Evolutionary conservation across 2,888 invertebrate species (phyloP).

Genomic region (Acleris emargana): DNA sequence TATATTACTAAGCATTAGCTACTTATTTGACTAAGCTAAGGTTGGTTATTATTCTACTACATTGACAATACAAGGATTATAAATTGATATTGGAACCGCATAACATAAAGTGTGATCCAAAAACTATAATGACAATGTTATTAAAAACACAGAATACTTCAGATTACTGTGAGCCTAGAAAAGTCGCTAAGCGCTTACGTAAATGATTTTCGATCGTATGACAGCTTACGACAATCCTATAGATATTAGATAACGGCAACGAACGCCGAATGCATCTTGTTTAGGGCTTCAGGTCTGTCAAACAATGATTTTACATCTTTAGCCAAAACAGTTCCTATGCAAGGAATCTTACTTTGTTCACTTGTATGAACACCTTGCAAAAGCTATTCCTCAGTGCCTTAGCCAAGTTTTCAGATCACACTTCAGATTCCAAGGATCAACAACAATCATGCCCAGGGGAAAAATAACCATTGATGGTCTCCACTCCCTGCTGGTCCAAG

Average conservation of each 20-base stretch:
- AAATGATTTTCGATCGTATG: too few relatives aligned
- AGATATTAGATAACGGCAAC: too few relatives aligned
- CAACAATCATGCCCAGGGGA: slow-evolving; percentile 25
- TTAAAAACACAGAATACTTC: too few relatives aligned
- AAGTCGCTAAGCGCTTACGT: too few relatives aligned
- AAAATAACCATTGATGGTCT: slow-evolving; percentile 47
- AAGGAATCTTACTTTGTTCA: background rate
- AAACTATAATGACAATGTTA: background rate
- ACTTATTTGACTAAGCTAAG: too few relatives aligned
- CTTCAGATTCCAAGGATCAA: background rate
- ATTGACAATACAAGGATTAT: too few relatives aligned
- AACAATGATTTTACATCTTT: background rate
- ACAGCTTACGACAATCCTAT: too few relatives aligned
- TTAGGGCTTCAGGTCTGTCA: background rate
- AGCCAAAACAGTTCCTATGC: background rate
- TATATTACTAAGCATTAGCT: too few relatives aligned
- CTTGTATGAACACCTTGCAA: background rate
- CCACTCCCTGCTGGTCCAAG: slow-evolving; percentile 42
- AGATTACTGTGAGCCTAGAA: too few relatives aligned
- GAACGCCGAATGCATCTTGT: too few relatives aligned
- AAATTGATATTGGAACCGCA: too few relatives aligned
- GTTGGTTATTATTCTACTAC: background rate
- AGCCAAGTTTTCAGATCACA: slow-evolving; percentile 8
- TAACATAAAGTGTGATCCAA: background rate
- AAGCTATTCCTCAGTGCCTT: background rate